These are phyloP conservation scores for Ptilonorhynchus violaceus DNA, from an alignment of 2,113 vertebrate genomes.

Conservation along the genomic window DNA sequence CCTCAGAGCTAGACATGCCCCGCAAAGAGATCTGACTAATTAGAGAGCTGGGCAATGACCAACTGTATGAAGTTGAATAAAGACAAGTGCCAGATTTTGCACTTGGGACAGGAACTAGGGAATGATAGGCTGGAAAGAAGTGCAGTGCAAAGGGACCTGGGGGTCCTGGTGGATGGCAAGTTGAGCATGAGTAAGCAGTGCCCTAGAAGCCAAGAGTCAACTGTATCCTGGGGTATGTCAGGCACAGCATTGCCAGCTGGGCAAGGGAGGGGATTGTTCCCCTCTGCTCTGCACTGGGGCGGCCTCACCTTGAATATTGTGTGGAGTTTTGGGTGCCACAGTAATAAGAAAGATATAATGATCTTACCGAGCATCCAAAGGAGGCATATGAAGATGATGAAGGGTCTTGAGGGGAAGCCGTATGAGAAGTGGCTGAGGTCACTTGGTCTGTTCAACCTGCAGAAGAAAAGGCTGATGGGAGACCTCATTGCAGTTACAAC, in stretches of 20 bases:
- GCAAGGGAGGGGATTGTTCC: background rate
- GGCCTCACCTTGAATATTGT: background rate
- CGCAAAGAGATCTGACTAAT: background rate
- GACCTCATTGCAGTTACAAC: background rate
- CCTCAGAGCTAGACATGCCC: background rate
- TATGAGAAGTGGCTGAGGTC: background rate
- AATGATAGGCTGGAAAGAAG: background rate
- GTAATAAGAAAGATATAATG: background rate
- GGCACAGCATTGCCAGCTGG: accelerated
- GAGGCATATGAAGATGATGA: background rate
- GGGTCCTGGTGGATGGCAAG: background rate
- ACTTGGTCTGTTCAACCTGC: background rate
- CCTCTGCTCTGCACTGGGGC: background rate
- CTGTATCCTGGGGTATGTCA: no score
- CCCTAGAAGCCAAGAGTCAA: background rate
- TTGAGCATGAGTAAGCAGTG: background rate
- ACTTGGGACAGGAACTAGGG: background rate
- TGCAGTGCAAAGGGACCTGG: background rate
- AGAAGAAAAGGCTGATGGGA: background rate
- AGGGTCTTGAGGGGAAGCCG: background rate
- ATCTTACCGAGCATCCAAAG: background rate
- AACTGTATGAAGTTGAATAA: background rate
- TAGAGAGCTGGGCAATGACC: background rate
- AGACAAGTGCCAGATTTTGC: background rate
- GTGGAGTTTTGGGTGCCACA: background rate